Evolutionary conservation across 2,888 invertebrate species (phyloP).

Genomic region (Agrenia bidenticulata): DNA sequence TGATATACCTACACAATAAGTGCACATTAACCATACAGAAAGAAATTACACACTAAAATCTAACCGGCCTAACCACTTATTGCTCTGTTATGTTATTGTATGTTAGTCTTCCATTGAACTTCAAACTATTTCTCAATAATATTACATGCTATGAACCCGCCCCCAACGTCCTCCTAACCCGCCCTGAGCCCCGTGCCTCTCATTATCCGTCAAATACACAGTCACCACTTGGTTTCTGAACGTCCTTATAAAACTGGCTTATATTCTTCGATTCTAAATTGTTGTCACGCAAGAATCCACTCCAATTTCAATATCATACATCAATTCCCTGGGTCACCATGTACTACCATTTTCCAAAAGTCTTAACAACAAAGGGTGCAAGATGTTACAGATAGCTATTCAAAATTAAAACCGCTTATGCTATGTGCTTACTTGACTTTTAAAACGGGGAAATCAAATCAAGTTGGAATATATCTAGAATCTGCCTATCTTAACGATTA

Average conservation of each 20-base stretch:
- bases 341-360: not conserved
- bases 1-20: slow-evolving; percentile 11
- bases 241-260: not conserved
- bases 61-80: slow-evolving; percentile 43
- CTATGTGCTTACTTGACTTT: too few relatives aligned
- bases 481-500: too few relatives aligned
- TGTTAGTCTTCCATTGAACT: slow-evolving; percentile 12
- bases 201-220: slow-evolving; percentile 26
- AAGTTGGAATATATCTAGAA: too few relatives aligned
- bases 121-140: slow-evolving; percentile 15
- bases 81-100: slow-evolving; percentile 9
- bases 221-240: not conserved
- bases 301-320: slow-evolving; percentile 46
- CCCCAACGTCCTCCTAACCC: slow-evolving; percentile 43
- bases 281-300: slow-evolving; percentile 49
- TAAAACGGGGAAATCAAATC: too few relatives aligned
- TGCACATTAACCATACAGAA: not conserved
- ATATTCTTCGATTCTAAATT: slow-evolving; percentile 22
- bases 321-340: slow-evolving; percentile 3
- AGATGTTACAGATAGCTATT: too few relatives aligned
- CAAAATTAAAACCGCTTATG: too few relatives aligned
- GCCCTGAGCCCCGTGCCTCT: slow-evolving; percentile 45
- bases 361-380: too few relatives aligned
- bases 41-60: slow-evolving; percentile 11
- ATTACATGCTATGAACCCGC: slow-evolving; percentile 32